Conservation (phyloP, 2,797 vertebrate genomes). For the Sebastes jordani region DNA sequence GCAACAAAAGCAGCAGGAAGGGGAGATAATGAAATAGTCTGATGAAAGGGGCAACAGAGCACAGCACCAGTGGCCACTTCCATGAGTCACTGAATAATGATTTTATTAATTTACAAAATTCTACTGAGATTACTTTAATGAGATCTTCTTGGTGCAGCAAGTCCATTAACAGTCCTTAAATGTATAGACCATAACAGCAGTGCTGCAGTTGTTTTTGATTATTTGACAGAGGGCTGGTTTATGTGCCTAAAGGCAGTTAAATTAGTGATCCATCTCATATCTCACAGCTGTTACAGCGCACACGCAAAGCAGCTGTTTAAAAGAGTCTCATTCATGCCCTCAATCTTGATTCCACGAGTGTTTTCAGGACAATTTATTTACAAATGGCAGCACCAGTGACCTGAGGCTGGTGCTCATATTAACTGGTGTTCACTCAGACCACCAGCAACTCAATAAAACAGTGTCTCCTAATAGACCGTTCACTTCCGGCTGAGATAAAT, state of each 20-base stretch:
- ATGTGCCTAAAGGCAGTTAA: background rate
- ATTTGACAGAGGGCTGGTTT: background rate
- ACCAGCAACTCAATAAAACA: background rate
- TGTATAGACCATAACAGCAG: background rate
- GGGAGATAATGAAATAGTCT: constrained; percentile 63
- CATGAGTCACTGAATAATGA: constrained; percentile 48
- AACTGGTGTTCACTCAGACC: background rate
- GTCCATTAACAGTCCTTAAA: constrained; percentile 4
- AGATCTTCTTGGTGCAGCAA: constrained; percentile 2
- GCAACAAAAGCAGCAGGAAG: constrained; percentile 73
- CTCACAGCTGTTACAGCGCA: background rate
- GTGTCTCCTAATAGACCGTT: background rate
- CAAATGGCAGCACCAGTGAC: background rate
- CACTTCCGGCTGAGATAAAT: background rate
- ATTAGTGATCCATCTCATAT: background rate
- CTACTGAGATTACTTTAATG: constrained; percentile 28
- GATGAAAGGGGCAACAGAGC: constrained; percentile 54
- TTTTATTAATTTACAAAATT: constrained; percentile 44
- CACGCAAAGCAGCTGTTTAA: background rate
- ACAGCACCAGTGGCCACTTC: constrained; percentile 36
- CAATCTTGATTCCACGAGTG: background rate
- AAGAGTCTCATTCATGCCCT: background rate
- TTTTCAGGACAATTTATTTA: constrained; percentile 13
- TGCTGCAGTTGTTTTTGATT: constrained; percentile 9
- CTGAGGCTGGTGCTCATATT: background rate